phyloP scores from a whole-genome alignment of 2,113 vertebrate genomes.

The Perccottus glenii region DNA sequence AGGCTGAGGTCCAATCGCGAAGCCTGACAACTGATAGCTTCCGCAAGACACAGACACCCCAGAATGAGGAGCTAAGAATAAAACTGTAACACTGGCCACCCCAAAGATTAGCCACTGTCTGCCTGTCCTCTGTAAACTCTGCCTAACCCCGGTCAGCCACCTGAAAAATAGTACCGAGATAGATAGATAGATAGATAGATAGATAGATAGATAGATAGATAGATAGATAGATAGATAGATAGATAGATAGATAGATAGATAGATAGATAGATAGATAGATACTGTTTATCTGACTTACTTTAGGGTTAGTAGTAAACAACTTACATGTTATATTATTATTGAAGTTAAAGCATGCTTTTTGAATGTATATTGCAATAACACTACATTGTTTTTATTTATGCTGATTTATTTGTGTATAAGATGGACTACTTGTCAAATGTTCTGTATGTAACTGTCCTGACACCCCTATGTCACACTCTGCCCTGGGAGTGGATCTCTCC shows the following conservation, averaged over 20 bases:
- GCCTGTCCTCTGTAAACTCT: slow-evolving; percentile 62
- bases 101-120: slow-evolving; percentile 63
- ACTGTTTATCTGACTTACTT: background rate
- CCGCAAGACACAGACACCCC: slow-evolving; percentile 64
- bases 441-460: too few species aligned
- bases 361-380: background rate
- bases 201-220: too few species aligned
- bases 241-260: too few species aligned
- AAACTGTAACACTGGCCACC: slow-evolving; percentile 55
- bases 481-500: too few species aligned
- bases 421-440: too few species aligned
- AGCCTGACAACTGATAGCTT: slow-evolving; percentile 66
- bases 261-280: slow-evolving; percentile 3
- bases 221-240: too few species aligned
- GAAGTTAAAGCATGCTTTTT: background rate
- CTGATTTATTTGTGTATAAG: too few species aligned
- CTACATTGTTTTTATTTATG: too few species aligned
- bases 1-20: slow-evolving; percentile 56
- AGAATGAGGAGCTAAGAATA: slow-evolving; percentile 72
- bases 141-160: slow-evolving; percentile 42
- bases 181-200: too few species aligned
- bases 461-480: too few species aligned
- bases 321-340: slow-evolving; percentile 10
- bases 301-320: background rate
- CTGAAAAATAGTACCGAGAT: slow-evolving; percentile 10